These are phyloP conservation scores for Campoplex capitator DNA, from an alignment of 2,888 invertebrate species.

Conservation along the genomic window DNA sequence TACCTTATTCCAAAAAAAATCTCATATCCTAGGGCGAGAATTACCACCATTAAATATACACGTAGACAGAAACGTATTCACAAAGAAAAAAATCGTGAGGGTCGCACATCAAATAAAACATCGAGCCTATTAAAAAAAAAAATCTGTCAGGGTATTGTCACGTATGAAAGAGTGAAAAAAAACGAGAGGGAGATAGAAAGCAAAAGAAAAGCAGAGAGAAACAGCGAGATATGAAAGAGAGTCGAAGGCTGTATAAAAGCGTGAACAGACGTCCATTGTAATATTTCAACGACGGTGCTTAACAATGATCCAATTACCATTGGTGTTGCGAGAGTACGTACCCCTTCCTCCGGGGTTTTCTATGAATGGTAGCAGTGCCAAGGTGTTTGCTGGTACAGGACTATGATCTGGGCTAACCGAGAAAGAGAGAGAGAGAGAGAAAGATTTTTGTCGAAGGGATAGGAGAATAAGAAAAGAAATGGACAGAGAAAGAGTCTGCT, in stretches of 20 bases:
- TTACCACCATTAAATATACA: constrained; percentile 21
- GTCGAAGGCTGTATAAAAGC: constrained; percentile 57
- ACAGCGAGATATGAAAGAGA: constrained; percentile 23
- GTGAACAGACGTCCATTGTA: constrained; percentile 61
- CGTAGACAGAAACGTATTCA: neutral
- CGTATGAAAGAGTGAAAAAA: neutral
- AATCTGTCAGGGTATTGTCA: constrained; percentile 34
- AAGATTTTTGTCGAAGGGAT: neutral
- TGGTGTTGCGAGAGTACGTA: constrained; percentile 58
- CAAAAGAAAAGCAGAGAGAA: constrained; percentile 12
- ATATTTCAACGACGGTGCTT: constrained; percentile 46
- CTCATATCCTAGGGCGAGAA: neutral
- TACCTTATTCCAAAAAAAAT: neutral
- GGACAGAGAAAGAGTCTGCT: constrained; percentile 17
- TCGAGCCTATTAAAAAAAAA: constrained; percentile 47
- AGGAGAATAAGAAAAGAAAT: neutral
- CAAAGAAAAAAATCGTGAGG: constrained; percentile 16
- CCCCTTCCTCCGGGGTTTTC: constrained; percentile 49
- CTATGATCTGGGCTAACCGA: constrained; percentile 16
- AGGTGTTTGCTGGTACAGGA: constrained; percentile 29
- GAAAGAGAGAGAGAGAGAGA: neutral
- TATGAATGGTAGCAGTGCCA: constrained; percentile 52
- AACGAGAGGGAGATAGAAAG: constrained; percentile 5
- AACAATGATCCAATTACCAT: constrained; percentile 71
- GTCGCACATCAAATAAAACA: constrained; percentile 30